Evolutionary conservation across 2,888 invertebrate species (phyloP).

Genomic region (Eristalis pertinax): DNA sequence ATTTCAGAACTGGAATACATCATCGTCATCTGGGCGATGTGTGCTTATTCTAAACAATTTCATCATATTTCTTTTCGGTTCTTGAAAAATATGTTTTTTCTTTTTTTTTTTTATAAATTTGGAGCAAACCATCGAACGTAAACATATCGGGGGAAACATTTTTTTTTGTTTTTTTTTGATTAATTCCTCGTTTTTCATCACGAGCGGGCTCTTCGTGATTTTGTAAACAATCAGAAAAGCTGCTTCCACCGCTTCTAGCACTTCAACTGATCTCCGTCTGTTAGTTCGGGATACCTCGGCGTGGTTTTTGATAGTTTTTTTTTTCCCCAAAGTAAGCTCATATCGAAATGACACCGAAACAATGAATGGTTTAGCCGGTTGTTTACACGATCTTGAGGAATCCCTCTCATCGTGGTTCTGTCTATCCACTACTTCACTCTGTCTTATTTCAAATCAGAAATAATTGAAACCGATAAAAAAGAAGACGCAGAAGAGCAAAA

Average conservation of each 20-base stretch:
- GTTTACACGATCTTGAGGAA: slow-evolving; percentile 63
- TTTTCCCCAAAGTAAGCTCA: slow-evolving; percentile 40
- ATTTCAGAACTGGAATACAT: slow-evolving; percentile 41
- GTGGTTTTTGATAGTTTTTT: slow-evolving; percentile 12
- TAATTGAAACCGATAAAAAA: slow-evolving; percentile 34
- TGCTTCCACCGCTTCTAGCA: slow-evolving; percentile 17
- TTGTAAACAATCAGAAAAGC: slow-evolving; percentile 57
- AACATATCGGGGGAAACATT: slow-evolving; percentile 53
- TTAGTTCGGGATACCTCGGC: neutral
- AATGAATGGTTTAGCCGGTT: slow-evolving; percentile 53
- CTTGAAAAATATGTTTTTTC: slow-evolving; percentile 23
- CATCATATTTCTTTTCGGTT: slow-evolving; percentile 30
- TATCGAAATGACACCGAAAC: slow-evolving; percentile 57
- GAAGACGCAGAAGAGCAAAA: slow-evolving; percentile 20
- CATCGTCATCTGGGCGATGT: slow-evolving; percentile 35
- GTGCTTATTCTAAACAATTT: slow-evolving; percentile 54
- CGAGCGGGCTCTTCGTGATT: slow-evolving; percentile 49
- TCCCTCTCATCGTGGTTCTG: slow-evolving; percentile 26
- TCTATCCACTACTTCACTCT: slow-evolving; percentile 30
- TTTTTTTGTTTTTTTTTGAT: slow-evolving; percentile 60
- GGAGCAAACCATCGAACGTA: slow-evolving; percentile 54
- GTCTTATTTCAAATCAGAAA: slow-evolving; percentile 36
- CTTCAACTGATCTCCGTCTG: neutral
- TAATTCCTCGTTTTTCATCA: slow-evolving; percentile 68
- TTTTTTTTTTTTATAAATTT: slow-evolving; percentile 33